Base-by-base conservation (phyloP, 2,888 invertebrate genomes). In the Schrankia costaestrigalis region DNA sequence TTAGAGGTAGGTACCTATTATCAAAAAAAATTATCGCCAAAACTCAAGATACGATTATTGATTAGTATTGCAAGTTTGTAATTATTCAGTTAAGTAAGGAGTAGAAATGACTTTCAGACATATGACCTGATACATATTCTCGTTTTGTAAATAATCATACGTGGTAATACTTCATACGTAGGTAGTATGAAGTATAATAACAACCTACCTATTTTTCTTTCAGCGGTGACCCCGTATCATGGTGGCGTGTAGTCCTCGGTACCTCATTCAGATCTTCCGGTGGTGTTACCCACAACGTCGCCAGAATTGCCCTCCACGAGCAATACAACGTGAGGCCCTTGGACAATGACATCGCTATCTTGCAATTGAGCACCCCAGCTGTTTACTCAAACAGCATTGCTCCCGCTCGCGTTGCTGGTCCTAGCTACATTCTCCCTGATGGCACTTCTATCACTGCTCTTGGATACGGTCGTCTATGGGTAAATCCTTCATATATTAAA, bases 401-500 rank as follows among this genome's bases (percentile, higher is more conserved):
- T 3, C 1, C n/a, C 3, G 25, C 25, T 6, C 39, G 58, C 8
- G 46, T 77, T 27, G 39, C 74, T 22, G 64, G 63, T 1, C 1
- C 43, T 1, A 40, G 26, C 42, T 72, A 67, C 42, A 10, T 2
- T 1, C 13, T 74, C 0, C 2, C 44, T 3, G 71, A 68, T 33
- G 38, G 35, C 11, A 23, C 56, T 2, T 0, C 1, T 0, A 56
- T 77, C 7, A 45, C 42, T 5, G 27, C 63, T 15, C 40, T 65
- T 8, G 78, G 78, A 38, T 78, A 72, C 73, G 78, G 78, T 11
- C 1, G 47, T 2, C 50, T 61, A 5, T 1, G 30, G 35, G 78
- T 78, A 55, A 63, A n/a, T n/a, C n/a, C n/a, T n/a, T n/a, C n/a
- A n/a, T n/a, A n/a, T n/a, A n/a, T n/a, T n/a, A n/a, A n/a, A n/a